These are phyloP conservation scores for Manacus vitellinus DNA, from an alignment of 2,113 vertebrate genomes.

Conservation along the genomic window DNA sequence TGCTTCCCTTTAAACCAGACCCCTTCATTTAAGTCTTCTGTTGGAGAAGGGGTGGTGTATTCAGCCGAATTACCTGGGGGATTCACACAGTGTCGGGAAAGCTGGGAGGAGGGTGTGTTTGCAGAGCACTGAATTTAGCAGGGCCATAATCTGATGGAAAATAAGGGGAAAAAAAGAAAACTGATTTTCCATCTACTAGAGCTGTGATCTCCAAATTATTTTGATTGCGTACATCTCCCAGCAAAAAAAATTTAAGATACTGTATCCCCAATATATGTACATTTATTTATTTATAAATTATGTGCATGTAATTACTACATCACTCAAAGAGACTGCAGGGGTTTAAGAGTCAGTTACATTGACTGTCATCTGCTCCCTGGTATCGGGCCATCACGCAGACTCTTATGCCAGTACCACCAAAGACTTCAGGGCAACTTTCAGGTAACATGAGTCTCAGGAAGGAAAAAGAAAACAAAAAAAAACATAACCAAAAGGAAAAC, in stretches of 20 bases:
- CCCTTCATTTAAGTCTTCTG: neutral
- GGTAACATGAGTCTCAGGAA: neutral
- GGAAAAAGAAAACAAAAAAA: neutral
- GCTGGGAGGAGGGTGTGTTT: neutral
- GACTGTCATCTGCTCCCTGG: neutral
- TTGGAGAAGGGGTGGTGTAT: neutral
- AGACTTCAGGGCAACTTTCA: neutral
- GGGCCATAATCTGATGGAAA: neutral
- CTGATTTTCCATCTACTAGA: neutral
- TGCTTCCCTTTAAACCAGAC: neutral
- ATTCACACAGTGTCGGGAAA: neutral
- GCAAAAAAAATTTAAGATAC: neutral
- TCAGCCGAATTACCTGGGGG: neutral
- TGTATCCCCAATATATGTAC: rapidly evolving
- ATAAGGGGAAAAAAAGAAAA: neutral
- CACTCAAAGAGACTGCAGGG: neutral
- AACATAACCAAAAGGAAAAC: neutral
- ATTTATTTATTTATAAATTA: neutral
- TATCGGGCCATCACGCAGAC: rapidly evolving
- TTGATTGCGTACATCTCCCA: neutral
- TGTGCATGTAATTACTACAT: neutral
- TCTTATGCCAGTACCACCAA: neutral
- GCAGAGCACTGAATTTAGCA: neutral
- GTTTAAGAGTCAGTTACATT: neutral
- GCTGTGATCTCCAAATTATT: neutral